phyloP scores from a whole-genome alignment of 2,113 vertebrate genomes.

The Daubentonia madagascariensis region DNA sequence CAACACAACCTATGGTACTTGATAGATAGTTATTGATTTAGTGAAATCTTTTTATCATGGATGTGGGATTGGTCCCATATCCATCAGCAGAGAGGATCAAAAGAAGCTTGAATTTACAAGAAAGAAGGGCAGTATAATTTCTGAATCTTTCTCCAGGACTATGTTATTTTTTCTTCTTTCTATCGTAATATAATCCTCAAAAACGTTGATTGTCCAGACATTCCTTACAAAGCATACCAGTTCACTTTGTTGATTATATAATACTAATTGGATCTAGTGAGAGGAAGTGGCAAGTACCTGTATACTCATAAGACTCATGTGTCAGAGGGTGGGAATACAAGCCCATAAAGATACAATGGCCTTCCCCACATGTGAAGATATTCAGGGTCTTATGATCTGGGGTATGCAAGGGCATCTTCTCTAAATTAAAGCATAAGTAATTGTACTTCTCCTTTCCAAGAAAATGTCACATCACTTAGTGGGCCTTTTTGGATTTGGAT shows the following conservation, averaged over 20 bases:
- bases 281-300: background rate
- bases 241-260: background rate
- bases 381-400: background rate
- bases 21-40: background rate
- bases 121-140: background rate
- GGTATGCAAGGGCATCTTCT: background rate
- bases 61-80: background rate
- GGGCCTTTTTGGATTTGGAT: background rate
- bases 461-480: background rate
- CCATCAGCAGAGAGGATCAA: background rate
- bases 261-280: background rate
- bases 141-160: background rate
- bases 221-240: background rate
- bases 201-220: background rate
- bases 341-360: background rate
- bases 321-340: background rate
- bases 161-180: background rate
- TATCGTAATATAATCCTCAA: background rate
- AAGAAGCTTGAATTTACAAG: background rate
- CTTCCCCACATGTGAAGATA: background rate
- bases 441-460: background rate
- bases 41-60: background rate
- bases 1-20: background rate
- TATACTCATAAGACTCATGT: background rate
- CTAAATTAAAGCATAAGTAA: background rate